phyloP scores from a whole-genome alignment of 2,797 vertebrate species.

The Lutjanus campechanus region DNA sequence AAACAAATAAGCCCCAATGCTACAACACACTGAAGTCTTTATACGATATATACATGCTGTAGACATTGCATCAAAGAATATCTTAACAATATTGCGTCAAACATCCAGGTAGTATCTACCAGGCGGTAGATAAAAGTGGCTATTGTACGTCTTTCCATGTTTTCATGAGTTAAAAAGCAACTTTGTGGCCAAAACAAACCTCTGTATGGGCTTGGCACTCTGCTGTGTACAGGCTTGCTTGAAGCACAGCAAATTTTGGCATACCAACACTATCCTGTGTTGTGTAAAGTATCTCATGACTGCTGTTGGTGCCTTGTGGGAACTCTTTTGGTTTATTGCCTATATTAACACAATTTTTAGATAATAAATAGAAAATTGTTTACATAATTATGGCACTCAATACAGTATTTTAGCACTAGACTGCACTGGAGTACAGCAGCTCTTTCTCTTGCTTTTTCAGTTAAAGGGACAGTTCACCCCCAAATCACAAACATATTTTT shows the following conservation, averaged over 20 bases:
- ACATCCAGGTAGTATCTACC: neutral
- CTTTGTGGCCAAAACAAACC: neutral
- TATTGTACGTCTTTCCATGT: neutral
- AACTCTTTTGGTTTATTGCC: neutral
- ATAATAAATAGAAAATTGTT: neutral
- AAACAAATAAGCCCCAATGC: neutral
- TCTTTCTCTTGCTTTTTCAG: too few species aligned
- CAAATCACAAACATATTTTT: too few species aligned
- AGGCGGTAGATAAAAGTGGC: neutral
- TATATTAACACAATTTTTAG: neutral
- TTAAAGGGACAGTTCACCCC: too few species aligned
- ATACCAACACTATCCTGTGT: neutral
- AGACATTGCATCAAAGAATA: neutral
- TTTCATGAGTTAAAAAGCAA: neutral
- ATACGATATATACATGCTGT: neutral
- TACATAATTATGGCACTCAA: neutral
- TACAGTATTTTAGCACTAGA: neutral
- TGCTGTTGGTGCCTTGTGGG: constrained; percentile 19
- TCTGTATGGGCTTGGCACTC: neutral
- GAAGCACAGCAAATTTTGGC: neutral
- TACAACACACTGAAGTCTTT: neutral
- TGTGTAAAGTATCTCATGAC: constrained; percentile 33
- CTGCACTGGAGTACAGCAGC: neutral
- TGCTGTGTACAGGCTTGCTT: constrained; percentile 31
- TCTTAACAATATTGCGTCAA: neutral